A percentile compares a stretch with the other conserved stretches of the same genome.
Conservation (phyloP, 1,140 invertebrate genomes). For the Neodiprion virginianus region DNA sequence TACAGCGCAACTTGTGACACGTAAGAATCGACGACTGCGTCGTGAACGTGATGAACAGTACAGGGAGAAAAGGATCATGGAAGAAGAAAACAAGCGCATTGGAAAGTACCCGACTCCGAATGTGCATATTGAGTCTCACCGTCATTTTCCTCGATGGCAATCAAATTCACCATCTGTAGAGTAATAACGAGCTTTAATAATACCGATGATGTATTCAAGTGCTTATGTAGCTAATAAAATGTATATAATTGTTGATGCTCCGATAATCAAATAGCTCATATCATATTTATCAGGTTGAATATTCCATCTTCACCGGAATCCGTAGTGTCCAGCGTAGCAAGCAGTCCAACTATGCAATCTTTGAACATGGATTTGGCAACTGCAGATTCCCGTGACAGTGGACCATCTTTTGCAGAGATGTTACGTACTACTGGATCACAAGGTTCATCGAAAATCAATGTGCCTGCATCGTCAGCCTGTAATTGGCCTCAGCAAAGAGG, state of each 20-base stretch:
- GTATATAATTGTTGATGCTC: conserved; percentile 15
- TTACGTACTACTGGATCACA: conserved; percentile 58
- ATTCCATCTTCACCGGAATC: conserved; percentile 41
- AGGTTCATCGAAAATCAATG: conserved; percentile 45
- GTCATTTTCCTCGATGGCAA: conserved; percentile 72
- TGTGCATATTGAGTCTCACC: conserved; percentile 67
- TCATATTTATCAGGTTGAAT: conserved; percentile 24
- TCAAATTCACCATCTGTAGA: conserved; percentile 50
- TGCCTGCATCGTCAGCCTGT: conserved; percentile 57
- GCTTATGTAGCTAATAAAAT: conserved; percentile 33
- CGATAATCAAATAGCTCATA: not conserved
- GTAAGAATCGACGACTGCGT: conserved; percentile 68
- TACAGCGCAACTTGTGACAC: conserved; percentile 70
- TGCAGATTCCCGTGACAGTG: conserved; percentile 29
- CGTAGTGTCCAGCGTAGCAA: conserved; percentile 40
- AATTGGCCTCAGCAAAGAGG: conserved; percentile 34
- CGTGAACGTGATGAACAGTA: conserved; percentile 73
- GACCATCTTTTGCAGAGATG: conserved; percentile 57
- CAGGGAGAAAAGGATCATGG: conserved; percentile 73
- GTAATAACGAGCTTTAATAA: conserved; percentile 32
- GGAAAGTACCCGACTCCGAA: conserved; percentile 67
- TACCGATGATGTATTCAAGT: conserved; percentile 10
- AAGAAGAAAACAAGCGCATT: conserved; percentile 74
- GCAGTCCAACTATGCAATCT: conserved; percentile 41
- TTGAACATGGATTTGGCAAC: conserved; percentile 36